Base-by-base conservation (phyloP, 2,797 vertebrate genomes). In the Aplochiton taeniatus region DNA sequence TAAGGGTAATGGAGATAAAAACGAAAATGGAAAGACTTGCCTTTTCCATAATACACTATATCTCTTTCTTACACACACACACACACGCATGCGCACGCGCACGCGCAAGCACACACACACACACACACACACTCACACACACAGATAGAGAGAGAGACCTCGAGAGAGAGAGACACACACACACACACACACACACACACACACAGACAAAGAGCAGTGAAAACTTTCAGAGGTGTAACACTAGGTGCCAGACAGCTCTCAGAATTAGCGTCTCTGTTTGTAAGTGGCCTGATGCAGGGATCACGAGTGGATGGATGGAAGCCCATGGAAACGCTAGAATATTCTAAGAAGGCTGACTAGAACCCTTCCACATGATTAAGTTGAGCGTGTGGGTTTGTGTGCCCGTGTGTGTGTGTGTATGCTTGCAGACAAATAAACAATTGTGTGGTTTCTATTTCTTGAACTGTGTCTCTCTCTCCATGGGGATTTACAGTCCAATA, bases 1-100 rank as follows among this genome's bases (percentile, higher is more conserved):
- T 89, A 4, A 72, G 53, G 66, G 90, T 90, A 90, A 91, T 78
- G n/a, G 90, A 92, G 87, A 90, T 91, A 87, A 93, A 31, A 89
- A 56, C 78, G 61, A 49, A 80, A 85, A 83, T 82, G 81, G 75
- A 68, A 77, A n/a, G 73, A 74, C n/a, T 0, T 41, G 70, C 64
- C 46, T 50, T 55, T 64, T 66, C 72, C 53, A 61, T 65, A 11
- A 63, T 43, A 69, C 6, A 31, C 58, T 14, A 49, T 58, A 53
- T 53, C 61, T 44, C 42, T 13, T 41, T 55, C 16, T 4, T 8
- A 44, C 31, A 31, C 31, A 3, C 31, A 3, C 31, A 3, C 31
- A 3, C 31, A 31, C 31, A 31, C 31, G 6, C 31, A 31, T 6
- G 6, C 31, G 6, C 31, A 31, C 31, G 6, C 31, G 6, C 31